Evolutionary conservation across 2,113 vertebrate genomes (phyloP).

Genomic region (Melanotaenia duboulayi): DNA sequence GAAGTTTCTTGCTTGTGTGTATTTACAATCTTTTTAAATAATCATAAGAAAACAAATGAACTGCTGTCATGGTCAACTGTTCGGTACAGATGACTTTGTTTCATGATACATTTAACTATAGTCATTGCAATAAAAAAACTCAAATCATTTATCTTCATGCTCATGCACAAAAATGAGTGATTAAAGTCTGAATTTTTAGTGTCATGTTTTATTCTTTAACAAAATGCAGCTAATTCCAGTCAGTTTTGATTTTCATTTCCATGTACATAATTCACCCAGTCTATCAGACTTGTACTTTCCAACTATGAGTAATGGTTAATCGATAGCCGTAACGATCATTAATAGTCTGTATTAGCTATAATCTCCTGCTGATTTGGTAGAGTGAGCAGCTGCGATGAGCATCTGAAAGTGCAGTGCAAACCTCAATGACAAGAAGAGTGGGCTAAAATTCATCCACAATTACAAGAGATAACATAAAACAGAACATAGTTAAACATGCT

Average conservation of each 20-base stretch:
- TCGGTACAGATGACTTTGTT: background rate
- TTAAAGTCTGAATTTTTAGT: slow-evolving; percentile 8
- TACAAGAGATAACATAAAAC: too few relatives aligned
- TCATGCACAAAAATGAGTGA: slow-evolving; percentile 2
- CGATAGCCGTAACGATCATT: slow-evolving; percentile 74
- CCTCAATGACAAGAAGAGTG: too few relatives aligned
- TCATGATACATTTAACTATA: slow-evolving; percentile 15
- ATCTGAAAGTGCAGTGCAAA: slow-evolving; percentile 17
- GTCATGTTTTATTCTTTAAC: slow-evolving; percentile 16
- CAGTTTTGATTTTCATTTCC: slow-evolving; percentile 43
- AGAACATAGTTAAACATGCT: too few relatives aligned
- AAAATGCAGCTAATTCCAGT: slow-evolving; percentile 37
- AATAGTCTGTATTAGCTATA: slow-evolving; percentile 66
- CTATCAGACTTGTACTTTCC: slow-evolving; percentile 32
- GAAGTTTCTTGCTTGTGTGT: background rate
- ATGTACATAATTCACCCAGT: slow-evolving; percentile 59
- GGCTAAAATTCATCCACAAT: too few relatives aligned
- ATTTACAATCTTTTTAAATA: too few relatives aligned
- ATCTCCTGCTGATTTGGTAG: slow-evolving; percentile 61
- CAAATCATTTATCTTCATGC: slow-evolving; percentile 1
- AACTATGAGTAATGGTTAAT: slow-evolving; percentile 69
- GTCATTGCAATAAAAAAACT: background rate
- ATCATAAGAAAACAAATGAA: background rate
- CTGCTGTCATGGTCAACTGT: too few relatives aligned
- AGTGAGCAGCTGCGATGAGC: slow-evolving; percentile 55